phyloP scores from a whole-genome alignment of 1,140 invertebrate genomes.

The Scaptomyza montana region DNA sequence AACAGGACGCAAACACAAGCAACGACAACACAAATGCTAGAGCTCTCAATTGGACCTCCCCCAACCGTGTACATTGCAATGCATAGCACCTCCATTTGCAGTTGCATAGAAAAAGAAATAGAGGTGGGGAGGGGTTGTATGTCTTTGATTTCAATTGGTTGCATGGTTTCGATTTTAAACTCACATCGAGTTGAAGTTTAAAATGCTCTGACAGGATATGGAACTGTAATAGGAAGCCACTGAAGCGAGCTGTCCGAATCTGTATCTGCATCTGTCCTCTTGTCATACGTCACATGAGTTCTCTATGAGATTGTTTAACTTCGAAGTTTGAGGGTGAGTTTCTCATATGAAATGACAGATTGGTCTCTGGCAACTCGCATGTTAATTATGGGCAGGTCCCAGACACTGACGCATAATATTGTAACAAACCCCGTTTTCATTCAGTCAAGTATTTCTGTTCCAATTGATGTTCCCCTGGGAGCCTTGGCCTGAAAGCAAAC shows the following conservation, averaged over 20 bases:
- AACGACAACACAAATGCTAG: constrained; percentile 24
- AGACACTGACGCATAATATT: constrained; percentile 2
- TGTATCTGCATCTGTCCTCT: background rate
- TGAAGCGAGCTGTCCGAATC: constrained; percentile 38
- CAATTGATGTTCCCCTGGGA: constrained; percentile 4
- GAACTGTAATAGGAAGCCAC: constrained; percentile 50
- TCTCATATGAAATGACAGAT: constrained; percentile 30
- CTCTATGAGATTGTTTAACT: constrained; percentile 16
- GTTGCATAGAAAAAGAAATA: too few species aligned
- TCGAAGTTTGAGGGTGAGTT: constrained; percentile 18
- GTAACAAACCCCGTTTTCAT: constrained; percentile 20
- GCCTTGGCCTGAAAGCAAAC: constrained; percentile 11
- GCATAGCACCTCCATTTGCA: constrained; percentile 19
- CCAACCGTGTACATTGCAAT: constrained; percentile 20
- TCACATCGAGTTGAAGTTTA: constrained; percentile 13
- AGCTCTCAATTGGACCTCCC: constrained; percentile 34
- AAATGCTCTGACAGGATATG: constrained; percentile 28
- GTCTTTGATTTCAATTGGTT: constrained; percentile 44
- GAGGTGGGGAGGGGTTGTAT: background rate
- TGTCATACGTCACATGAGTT: constrained; percentile 26
- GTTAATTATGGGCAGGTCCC: constrained; percentile 41
- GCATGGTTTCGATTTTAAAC: constrained; percentile 21
- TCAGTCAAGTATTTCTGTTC: constrained; percentile 2
- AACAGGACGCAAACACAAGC: constrained; percentile 46
- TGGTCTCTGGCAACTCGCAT: constrained; percentile 42